Conservation (phyloP, 2,113 vertebrate species). For the Psittacula cyanocephala region DNA sequence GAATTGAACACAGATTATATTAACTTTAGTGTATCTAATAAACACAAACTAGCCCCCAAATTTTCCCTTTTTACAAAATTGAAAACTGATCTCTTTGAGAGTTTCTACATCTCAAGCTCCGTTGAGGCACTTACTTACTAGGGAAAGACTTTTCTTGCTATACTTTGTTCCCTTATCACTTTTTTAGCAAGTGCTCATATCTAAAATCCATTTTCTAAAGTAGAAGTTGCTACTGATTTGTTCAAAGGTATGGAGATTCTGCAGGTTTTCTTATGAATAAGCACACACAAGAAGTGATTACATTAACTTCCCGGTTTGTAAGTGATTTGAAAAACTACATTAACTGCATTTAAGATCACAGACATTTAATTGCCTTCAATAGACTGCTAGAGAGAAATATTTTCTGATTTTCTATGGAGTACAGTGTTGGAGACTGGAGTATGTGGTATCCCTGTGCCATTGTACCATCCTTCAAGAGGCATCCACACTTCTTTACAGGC, state of each 20-base stretch:
- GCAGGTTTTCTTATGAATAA: neutral
- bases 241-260: neutral
- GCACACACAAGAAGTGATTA: neutral
- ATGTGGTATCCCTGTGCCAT: neutral
- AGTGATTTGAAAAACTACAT: neutral
- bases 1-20: neutral
- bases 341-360: neutral
- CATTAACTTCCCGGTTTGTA: neutral
- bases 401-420: neutral
- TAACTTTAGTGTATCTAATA: neutral
- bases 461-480: neutral
- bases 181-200: neutral
- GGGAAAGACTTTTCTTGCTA: neutral
- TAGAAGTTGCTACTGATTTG: neutral
- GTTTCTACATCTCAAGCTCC: neutral
- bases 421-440: neutral
- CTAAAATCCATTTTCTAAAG: neutral
- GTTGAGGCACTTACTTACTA: neutral
- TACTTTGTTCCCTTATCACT: neutral
- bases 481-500: neutral
- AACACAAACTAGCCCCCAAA: neutral
- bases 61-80: neutral
- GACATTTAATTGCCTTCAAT: neutral
- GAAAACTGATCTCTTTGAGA: neutral
- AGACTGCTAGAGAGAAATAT: neutral